These are phyloP conservation scores for Cettia cetti DNA, from an alignment of 2,113 vertebrate genomes.

Conservation along the genomic window DNA sequence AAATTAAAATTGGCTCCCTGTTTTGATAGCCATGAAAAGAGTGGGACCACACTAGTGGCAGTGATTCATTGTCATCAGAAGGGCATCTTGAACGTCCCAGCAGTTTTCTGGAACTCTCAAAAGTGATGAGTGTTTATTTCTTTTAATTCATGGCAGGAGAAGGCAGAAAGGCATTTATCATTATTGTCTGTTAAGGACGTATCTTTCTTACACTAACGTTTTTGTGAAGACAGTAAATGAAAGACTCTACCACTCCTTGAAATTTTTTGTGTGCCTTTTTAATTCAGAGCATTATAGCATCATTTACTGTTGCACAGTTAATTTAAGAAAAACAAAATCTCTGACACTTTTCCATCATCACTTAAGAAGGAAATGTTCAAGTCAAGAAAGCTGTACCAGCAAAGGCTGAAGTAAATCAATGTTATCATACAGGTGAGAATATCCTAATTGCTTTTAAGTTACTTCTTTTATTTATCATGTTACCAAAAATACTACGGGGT, in stretches of 20 bases:
- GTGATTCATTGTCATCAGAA: neutral
- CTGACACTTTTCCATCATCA: neutral
- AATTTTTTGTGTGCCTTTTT: neutral
- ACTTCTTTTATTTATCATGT: neutral
- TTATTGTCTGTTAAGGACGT: fast-evolving
- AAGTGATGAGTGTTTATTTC: neutral
- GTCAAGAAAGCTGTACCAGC: neutral
- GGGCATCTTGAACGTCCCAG: neutral
- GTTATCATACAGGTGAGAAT: neutral
- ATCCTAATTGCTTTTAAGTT: neutral
- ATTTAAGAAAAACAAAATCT: neutral
- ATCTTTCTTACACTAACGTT: neutral
- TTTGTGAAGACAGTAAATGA: neutral
- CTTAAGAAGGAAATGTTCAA: neutral
- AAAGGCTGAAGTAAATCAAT: neutral
- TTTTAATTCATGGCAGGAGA: neutral
- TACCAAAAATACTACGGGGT: neutral
- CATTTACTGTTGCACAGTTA: neutral
- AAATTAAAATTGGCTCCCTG: neutral
- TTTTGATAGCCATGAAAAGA: neutral
- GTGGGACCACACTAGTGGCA: neutral
- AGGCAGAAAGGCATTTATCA: neutral
- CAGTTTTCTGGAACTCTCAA: neutral
- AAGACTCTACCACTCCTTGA: neutral
- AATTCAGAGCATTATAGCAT: neutral